Evolutionary conservation across 2,888 invertebrate genomes (phyloP), one percentile per base, ranked within the genome.

Genomic region (Deilephila elpenor): DNA sequence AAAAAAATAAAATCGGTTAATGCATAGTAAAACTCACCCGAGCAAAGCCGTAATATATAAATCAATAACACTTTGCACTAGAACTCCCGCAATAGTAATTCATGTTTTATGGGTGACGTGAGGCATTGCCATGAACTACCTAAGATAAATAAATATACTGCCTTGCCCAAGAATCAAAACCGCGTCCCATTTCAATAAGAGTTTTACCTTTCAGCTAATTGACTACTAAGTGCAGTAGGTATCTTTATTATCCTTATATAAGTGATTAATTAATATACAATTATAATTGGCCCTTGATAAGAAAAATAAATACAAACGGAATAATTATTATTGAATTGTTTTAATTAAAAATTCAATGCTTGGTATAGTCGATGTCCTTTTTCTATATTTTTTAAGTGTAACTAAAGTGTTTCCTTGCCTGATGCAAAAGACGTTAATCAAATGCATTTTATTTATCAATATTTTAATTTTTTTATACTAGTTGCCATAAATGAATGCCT

Each of bases 401-500:
- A 44, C 11, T 44, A 3, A 14, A 44, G 0, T 14, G 11, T 44
- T 44, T 14, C 29, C 32, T 60, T 61, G 11, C 5, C 2, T 17
- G 17, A 60, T 32, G 2, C 32, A 32, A n/a, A 37, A 34, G 37
- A 44, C 34, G n/a, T 11, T 20, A 20, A 8, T n/a, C 19, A 62
- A 37, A 37, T 7, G 19, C 20, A 25, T 20, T 64, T 11, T 44
- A 20, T 20, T 64, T 44, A 62, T 37, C 20, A 4, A 8, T 64
- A 64, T 25, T 17, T 44, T 17, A 25, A 14, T 44, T 51, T 14
- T 29, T 20, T 51, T 17, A 19, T 67, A 67, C 51, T 67, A 67
- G 51, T 67, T 51, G 25, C 51, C 44, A 51, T 51, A 71, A 59
- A 59, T 71, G 32, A 56, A 56, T 71, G 60, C 59, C 71, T 71